A percentile compares a stretch with the other conserved stretches of the same genome.
These are phyloP conservation scores for Lumbricus terrestris DNA, from an alignment of 2,888 invertebrate species.

Conservation along the genomic window DNA sequence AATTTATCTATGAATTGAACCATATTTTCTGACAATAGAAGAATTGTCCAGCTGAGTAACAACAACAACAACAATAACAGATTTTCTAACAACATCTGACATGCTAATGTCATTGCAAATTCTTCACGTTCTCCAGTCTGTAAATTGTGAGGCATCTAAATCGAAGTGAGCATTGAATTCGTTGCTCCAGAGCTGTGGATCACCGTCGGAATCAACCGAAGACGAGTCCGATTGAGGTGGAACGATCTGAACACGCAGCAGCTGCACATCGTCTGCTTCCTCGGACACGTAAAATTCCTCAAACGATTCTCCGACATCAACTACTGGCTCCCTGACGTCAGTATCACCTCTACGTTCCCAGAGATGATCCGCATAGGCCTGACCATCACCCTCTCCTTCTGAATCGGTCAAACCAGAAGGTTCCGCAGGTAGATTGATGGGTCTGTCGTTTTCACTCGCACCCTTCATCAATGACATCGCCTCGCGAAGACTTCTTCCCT, in stretches of 20 bases:
- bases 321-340: neutral
- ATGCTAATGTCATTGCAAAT: neutral
- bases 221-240: neutral
- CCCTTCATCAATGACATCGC: neutral
- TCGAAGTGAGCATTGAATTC: neutral
- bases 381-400: neutral
- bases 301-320: neutral
- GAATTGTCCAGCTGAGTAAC: neutral
- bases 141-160: neutral
- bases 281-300: neutral
- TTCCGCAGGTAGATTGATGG: neutral
- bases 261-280: neutral
- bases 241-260: neutral
- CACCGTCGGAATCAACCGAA: neutral
- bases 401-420: neutral
- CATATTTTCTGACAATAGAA: neutral
- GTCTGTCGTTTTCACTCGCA: neutral
- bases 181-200: neutral
- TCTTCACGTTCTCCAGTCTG: neutral
- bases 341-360: neutral
- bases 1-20: neutral
- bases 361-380: neutral
- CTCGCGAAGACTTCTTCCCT: neutral
- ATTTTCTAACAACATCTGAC: neutral
- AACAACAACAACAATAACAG: neutral